Base-by-base conservation (phyloP, 2,888 invertebrate species). In the Nyleta sp. region DNA sequence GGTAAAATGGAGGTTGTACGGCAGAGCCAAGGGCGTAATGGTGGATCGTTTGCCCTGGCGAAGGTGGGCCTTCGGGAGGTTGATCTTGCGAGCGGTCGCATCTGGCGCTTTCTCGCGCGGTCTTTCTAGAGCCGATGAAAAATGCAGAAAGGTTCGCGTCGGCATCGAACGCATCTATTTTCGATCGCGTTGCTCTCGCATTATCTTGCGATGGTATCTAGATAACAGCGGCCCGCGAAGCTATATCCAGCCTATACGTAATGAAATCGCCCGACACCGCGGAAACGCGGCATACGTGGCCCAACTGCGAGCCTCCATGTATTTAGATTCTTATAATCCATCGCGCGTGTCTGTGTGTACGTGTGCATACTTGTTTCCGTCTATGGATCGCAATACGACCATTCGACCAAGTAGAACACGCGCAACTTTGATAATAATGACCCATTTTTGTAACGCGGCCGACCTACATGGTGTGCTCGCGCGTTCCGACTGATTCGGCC, bases 241-340 rank as follows among this genome's bases (percentile, higher is more conserved):
- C 67, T 65, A 75, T 79, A 62, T 71, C 71, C 60, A 40, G 59
- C 17, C 71, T 79, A 71, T 75, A 78, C 31, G 13, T 22, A 28
- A 17, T 31, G 40, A 59, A 52, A 62, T 46, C 24, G 52, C 22
- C 55, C 33, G 40, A 65, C 42, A 46, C 28, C 55, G 18, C 59
- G 65, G 55, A 62, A 65, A 68, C 55, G 28, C 57, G 42, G 57
- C 84, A 86, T 89, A 90, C 90, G 90, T 90, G 90, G 90, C 90
- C 90, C 89, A 90, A 90, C 89, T 88, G 86, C 84, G 86, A 87
- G 84, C 84, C 86, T 86, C 89, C 90, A 88, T 84, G 81, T 84
- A 81, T 77, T 65, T 52, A 62, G 53, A 74, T 40, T 68, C 60
- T 60, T 53, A 46, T 55, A 67, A 60, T 74, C 38, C 53, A 68